Base-by-base conservation (phyloP, 1,140 invertebrate species). In the Dreissena polymorpha region DNA sequence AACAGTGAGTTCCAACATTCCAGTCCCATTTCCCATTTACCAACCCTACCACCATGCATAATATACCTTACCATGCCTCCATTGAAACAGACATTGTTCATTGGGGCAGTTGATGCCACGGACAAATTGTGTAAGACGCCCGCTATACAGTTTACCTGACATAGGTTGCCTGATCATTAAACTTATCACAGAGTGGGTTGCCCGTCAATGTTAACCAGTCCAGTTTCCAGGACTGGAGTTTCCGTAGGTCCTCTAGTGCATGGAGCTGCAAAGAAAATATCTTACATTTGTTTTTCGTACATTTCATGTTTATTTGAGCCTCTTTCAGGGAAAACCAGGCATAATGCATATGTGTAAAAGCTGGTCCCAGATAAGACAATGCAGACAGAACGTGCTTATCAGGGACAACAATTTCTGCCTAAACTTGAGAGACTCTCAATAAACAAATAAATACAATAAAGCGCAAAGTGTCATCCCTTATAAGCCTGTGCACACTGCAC, bases 101-200 rank as follows among this genome's bases (percentile, higher is more conserved):
- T 39, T 39, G 39, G 39, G 39, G 39, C 39, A 39, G 39, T 39
- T 8, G 39, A 39, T 5, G 39, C 39, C 3, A 39, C 39, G 39
- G 39, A 39, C 39, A 39, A 5, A 39, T 39, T 39, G 39, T n/a
- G n/a, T n/a, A n/a, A n/a, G n/a, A n/a, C n/a, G n/a, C n/a, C n/a
- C 25, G 10, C 23, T 57, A 18, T 69, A 69, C 77, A 57, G 77
- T 84, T 94, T 97, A 97, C 97, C 97, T 97, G 93, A 97, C 94
- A 93, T 97, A 98, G n/a, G 95, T 93, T 86, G 94, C 94, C 89
- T 96, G 94, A 86, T 96, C 95, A 91, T 95, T 95, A 92, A 95
- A 97, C 88, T 95, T 96, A 89, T 95, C 95, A 91, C 95, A 96
- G 18, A 97, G 88, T 0, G 96, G 96, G 93, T 98, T 98, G 86